Evolutionary conservation across 2,888 invertebrate genomes (phyloP).

Genomic region (Lasioglossum villosulum): DNA sequence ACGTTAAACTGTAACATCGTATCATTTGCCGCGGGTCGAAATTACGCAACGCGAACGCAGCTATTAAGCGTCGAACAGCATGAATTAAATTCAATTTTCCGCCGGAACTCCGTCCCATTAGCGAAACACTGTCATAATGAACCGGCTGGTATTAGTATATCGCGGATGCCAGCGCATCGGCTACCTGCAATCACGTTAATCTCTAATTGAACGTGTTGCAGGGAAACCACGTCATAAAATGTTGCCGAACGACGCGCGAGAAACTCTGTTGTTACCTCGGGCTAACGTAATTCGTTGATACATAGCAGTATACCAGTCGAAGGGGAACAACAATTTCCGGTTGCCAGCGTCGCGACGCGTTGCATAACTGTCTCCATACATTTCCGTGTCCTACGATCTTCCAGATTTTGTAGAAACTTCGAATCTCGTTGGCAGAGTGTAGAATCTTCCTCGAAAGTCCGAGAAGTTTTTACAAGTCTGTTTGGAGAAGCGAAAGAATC

Average conservation of each 20-base stretch:
- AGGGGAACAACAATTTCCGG: neutral
- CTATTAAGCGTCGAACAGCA: neutral
- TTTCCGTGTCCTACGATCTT: neutral
- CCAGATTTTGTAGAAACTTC: neutral
- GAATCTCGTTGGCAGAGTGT: neutral
- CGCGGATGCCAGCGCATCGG: neutral
- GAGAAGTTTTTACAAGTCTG: neutral
- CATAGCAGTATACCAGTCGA: neutral
- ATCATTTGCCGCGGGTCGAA: constrained; percentile 4
- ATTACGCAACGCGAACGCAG: neutral
- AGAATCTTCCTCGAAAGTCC: neutral
- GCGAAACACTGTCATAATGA: constrained; percentile 17
- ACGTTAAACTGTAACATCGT: neutral
- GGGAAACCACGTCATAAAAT: constrained; percentile 37
- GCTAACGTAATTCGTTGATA: neutral
- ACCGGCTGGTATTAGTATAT: constrained; percentile 17
- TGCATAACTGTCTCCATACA: neutral
- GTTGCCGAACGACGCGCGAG: constrained; percentile 3
- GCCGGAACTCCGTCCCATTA: constrained; percentile 15
- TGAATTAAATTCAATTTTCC: constrained; percentile 32
- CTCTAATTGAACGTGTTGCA: constrained; percentile 35
- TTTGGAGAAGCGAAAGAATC: neutral
- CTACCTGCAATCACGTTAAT: constrained; percentile 44
- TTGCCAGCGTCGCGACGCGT: neutral
- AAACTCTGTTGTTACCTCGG: neutral